These are phyloP conservation scores for Austrofundulus limnaeus DNA, from an alignment of 2,113 vertebrate genomes.

Conservation along the genomic window DNA sequence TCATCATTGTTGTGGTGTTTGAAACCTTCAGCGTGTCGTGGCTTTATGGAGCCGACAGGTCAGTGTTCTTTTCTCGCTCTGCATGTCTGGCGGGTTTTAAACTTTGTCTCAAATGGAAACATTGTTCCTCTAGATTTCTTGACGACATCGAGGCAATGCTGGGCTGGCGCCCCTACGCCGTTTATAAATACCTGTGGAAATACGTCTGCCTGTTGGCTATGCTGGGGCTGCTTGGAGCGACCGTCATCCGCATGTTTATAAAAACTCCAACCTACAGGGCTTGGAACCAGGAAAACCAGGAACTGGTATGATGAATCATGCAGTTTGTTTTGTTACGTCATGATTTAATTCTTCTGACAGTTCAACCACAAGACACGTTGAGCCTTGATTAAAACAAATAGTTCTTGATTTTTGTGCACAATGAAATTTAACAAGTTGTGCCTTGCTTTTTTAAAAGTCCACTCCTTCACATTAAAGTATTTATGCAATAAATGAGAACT, in stretches of 20 bases:
- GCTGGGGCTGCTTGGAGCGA: constrained; percentile 78
- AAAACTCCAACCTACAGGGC: constrained; percentile 73
- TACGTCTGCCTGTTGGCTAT: constrained; percentile 79
- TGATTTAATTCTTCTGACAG: neutral
- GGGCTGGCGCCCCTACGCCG: constrained; percentile 69
- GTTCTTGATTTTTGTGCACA: neutral
- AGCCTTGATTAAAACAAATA: neutral
- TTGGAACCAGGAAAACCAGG: constrained; percentile 77
- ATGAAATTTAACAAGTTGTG: neutral
- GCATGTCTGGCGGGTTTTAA: neutral
- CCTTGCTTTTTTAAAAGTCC: neutral
- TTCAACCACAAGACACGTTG: neutral
- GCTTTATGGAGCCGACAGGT: constrained; percentile 86
- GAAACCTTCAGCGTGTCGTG: constrained; percentile 84
- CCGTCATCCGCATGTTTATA: constrained; percentile 66
- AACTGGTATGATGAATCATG: constrained; percentile 67
- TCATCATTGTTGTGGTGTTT: constrained; percentile 81
- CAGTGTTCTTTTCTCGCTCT: constrained; percentile 14
- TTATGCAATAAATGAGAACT: neutral
- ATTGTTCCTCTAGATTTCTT: constrained; percentile 74
- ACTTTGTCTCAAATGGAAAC: neutral
- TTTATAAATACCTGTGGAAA: constrained; percentile 83
- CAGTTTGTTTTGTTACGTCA: no score
- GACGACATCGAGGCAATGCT: constrained; percentile 79
- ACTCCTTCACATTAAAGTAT: neutral